Evolutionary conservation across 2,797 vertebrate genomes (phyloP), one percentile per base, ranked within the genome.

Genomic region (Paramormyrops hopkinsi): DNA sequence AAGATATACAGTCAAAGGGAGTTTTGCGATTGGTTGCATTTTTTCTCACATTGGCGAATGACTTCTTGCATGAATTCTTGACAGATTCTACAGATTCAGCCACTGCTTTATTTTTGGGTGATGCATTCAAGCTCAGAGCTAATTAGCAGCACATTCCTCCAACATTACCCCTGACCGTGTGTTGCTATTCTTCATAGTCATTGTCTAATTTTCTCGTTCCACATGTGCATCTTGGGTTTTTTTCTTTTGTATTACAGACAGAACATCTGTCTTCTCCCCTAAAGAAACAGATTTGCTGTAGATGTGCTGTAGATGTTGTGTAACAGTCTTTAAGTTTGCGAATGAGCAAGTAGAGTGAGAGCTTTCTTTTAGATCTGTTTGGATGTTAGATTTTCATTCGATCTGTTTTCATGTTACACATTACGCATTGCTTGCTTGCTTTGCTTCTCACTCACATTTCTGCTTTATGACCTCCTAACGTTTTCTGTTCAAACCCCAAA

Each of bases 121-220:
- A 90, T 88, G 69, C 89, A 56, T 89, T 83, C 85, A 85, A 88
- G 69, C 85, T 79, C 3, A 59, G 50, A 41, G 29, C 33, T 62
- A 37, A 41, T 87, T 53, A 87, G 25, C 33, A 4, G 53, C 48
- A 90, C 54, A 54, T 82, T 82, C 19, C 19, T 82, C 19, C 19
- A 46, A 44, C 41, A n/a, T 41, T 56, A 44, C 82, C 82, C 89
- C 85, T 59, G 54, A 51, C 83, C 46, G 65, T 90, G 79, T 29
- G 88, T 88, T 88, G 90, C 89, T 86, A 73, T 88, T 22, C 87
- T 92, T 91, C 89, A 54, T 53, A 65, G 48, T 33, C 88, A 86
- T n/a, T 19, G 50, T 89, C 33, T 22, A 22, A 29, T 37, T 50
- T 87, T 37, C 14, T 19, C 48, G 5, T 29, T 44, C 17, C 37